Evolutionary conservation across 1,140 invertebrate species (phyloP).

Genomic region (Potamilus streckersoni): DNA sequence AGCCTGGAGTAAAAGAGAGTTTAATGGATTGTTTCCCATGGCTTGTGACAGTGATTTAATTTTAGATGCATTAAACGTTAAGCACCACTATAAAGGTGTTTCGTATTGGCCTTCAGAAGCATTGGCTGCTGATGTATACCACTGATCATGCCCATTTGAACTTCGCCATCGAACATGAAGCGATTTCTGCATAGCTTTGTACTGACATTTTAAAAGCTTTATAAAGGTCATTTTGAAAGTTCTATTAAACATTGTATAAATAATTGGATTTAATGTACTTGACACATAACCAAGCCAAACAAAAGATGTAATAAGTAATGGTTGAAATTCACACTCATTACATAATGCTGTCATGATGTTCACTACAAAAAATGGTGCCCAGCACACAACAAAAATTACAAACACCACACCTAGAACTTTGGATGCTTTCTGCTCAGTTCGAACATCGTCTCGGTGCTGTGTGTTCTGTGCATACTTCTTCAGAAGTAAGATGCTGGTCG

Average conservation of each 20-base stretch:
- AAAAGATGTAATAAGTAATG: slow-evolving; percentile 56
- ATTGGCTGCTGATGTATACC: too few species aligned
- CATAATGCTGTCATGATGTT: slow-evolving; percentile 64
- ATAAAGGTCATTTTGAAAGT: slow-evolving; percentile 66
- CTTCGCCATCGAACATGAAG: slow-evolving; percentile 29
- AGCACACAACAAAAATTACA: slow-evolving; percentile 65
- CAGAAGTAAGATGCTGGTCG: slow-evolving; percentile 58
- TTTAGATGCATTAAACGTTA: too few species aligned
- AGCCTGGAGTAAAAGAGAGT: too few species aligned
- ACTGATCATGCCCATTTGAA: slow-evolving; percentile 13
- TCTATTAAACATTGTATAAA: slow-evolving; percentile 69
- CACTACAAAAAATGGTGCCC: slow-evolving; percentile 67
- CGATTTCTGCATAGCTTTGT: slow-evolving; percentile 31
- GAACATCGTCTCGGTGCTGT: slow-evolving; percentile 49
- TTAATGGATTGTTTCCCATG: too few species aligned
- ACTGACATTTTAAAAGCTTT: slow-evolving; percentile 46
- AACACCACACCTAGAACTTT: slow-evolving; percentile 70
- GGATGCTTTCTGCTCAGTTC: slow-evolving; percentile 93
- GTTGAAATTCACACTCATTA: slow-evolving; percentile 70
- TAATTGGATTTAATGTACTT: slow-evolving; percentile 67
- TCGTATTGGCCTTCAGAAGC: too few species aligned
- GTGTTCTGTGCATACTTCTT: slow-evolving; percentile 30
- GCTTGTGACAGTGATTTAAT: too few species aligned
- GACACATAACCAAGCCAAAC: slow-evolving; percentile 68
- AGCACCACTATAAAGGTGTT: too few species aligned